Evolutionary conservation across 2,113 vertebrate genomes (phyloP).

Genomic region (Atractosteus spatula): DNA sequence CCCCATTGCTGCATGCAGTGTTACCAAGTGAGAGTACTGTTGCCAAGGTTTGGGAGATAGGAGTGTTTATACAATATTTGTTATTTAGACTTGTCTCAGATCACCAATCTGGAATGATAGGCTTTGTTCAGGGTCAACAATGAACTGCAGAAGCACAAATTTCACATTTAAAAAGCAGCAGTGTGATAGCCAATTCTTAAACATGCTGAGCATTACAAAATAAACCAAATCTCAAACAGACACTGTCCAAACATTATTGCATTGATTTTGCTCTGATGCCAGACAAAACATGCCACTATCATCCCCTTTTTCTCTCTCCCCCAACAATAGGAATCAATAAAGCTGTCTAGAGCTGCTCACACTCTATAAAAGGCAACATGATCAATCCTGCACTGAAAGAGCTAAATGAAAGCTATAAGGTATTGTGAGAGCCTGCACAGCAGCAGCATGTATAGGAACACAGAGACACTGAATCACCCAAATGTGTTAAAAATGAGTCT

Average conservation of each 20-base stretch:
- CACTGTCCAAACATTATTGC: neutral
- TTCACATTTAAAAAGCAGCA: neutral
- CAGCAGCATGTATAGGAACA: neutral
- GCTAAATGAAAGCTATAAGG: neutral
- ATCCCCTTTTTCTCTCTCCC: neutral
- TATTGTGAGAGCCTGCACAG: neutral
- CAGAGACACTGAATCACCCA: neutral
- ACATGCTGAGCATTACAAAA: conserved; percentile 4
- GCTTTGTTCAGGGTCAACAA: conserved; percentile 1
- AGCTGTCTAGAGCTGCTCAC: conserved; percentile 7
- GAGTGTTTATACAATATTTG: neutral
- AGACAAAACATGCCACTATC: neutral
- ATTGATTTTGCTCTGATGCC: conserved; percentile 5
- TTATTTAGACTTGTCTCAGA: neutral
- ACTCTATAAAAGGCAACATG: neutral
- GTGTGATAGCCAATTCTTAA: neutral
- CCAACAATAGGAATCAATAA: conserved; percentile 4
- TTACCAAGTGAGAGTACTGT: too few relatives aligned
- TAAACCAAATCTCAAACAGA: neutral
- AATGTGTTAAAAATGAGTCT: neutral
- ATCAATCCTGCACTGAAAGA: neutral
- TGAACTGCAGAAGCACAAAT: neutral
- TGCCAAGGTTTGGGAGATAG: too few relatives aligned
- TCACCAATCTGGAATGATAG: neutral
- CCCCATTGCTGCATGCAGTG: too few relatives aligned